phyloP scores from a whole-genome alignment of 2,888 invertebrate species.

The Argyresthia goedartella region DNA sequence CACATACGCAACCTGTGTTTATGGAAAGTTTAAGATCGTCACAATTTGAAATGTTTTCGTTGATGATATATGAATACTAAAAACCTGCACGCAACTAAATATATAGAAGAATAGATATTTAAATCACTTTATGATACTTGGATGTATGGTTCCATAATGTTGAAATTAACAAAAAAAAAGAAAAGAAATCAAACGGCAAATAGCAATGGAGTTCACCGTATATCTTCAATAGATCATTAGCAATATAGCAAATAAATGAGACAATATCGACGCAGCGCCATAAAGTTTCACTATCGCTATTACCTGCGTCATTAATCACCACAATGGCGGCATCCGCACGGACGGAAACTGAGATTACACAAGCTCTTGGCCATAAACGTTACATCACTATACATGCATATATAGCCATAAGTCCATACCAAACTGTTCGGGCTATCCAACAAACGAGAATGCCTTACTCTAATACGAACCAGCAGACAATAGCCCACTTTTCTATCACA shows the following conservation, averaged over 20 bases:
- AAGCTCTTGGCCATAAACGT: slow-evolving; percentile 15
- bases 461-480: slow-evolving; percentile 45
- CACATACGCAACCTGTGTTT: slow-evolving; percentile 22
- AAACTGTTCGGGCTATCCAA: slow-evolving; percentile 18
- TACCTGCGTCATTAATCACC: slow-evolving; percentile 48
- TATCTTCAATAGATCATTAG: slow-evolving; percentile 52
- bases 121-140: too few relatives aligned
- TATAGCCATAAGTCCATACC: neutral
- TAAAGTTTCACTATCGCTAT: slow-evolving; percentile 31
- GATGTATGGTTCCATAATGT: too few relatives aligned
- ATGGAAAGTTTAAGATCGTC: slow-evolving; percentile 28
- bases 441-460: slow-evolving; percentile 27
- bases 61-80: slow-evolving; percentile 1
- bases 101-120: neutral
- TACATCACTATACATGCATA: slow-evolving; percentile 31
- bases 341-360: slow-evolving; percentile 11
- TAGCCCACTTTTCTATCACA: slow-evolving; percentile 38
- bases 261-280: slow-evolving; percentile 45
- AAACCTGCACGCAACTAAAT: neutral
- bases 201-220: neutral
- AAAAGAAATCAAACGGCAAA: too few relatives aligned
- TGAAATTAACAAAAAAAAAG: too few relatives aligned
- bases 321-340: slow-evolving; percentile 33
- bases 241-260: slow-evolving; percentile 40
- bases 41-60: slow-evolving; percentile 2